Evolutionary conservation across 2,888 invertebrate genomes (phyloP), one percentile per base, ranked within the genome.

Genomic region (Strigamia crassipes): DNA sequence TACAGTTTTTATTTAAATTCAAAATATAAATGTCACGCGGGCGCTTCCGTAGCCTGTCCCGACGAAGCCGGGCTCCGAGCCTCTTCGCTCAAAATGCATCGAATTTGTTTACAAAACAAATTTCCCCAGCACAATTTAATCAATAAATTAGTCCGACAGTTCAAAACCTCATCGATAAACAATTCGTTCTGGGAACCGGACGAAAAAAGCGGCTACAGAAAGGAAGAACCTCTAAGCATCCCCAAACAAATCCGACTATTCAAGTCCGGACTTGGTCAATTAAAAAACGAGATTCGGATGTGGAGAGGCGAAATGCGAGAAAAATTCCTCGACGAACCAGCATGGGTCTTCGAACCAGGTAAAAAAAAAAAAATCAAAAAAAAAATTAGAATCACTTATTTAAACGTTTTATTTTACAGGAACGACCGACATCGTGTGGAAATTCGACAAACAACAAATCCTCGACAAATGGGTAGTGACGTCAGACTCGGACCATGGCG

Each of bases 401-500:
- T n/a, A n/a, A n/a, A n/a, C n/a, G n/a, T n/a, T n/a, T n/a, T n/a
- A n/a, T n/a, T n/a, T n/a, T n/a, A n/a, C n/a, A 90, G 92, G 92
- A 73, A 94, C 95, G 89, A 92, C 91, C 6, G 94, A 95, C 85
- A 88, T 93, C 42, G 86, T 92, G 0, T 95, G 93, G 91, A 91
- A 91, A 85, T 96, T 96, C 87, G 87, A 89, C 83, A 89, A 91
- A 56, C 89, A 90, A 0, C 88, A 90, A 27, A 90, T 90, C 0
- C 85, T 96, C 4, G 90, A 93, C 0, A 89, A 92, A 66, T 96
- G 94, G 91, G 88, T 92, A 18, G 91, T 92, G 0, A 93, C 94
- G 0, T 89, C 91, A 81, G 97, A 97, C 87, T 92, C 91, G 83
- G 96, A 96, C 88, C 93, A 94, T 86, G 91, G 91, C 82, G 92